Conservation (phyloP, 2,113 vertebrate genomes). For the Craseonycteris thonglongyai region DNA sequence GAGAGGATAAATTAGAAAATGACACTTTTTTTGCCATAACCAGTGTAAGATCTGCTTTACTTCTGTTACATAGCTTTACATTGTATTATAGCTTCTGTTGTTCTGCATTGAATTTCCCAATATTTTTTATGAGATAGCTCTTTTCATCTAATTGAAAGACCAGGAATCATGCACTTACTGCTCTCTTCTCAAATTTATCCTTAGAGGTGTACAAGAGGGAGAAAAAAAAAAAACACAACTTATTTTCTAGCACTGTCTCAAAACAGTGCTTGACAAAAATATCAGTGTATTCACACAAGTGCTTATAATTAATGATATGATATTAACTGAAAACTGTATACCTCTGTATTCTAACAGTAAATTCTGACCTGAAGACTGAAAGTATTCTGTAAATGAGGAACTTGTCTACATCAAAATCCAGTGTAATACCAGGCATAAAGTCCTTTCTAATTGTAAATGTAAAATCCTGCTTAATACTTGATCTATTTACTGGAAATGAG, state of each 20-base stretch:
- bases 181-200: background rate
- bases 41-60: background rate
- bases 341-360: background rate
- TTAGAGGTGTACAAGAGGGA: background rate
- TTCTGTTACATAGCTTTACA: background rate
- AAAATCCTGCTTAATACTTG: conserved; percentile 59
- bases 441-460: conserved; percentile 58
- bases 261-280: background rate
- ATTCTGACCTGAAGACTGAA: conserved; percentile 10
- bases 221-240: background rate
- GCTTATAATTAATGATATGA: background rate
- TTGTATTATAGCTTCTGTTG: background rate
- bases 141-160: background rate
- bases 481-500: conserved; percentile 3
- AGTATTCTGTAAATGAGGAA: conserved; percentile 37
- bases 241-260: background rate
- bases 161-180: background rate
- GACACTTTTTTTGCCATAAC: background rate
- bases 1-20: background rate
- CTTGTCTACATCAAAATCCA: conserved; percentile 56
- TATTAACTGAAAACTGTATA: background rate
- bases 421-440: conserved; percentile 50
- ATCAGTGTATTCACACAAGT: background rate
- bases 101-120: background rate
- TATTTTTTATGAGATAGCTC: background rate